Evolutionary conservation across 2,797 vertebrate genomes (phyloP).

Genomic region (Phalanger gymnotis): DNA sequence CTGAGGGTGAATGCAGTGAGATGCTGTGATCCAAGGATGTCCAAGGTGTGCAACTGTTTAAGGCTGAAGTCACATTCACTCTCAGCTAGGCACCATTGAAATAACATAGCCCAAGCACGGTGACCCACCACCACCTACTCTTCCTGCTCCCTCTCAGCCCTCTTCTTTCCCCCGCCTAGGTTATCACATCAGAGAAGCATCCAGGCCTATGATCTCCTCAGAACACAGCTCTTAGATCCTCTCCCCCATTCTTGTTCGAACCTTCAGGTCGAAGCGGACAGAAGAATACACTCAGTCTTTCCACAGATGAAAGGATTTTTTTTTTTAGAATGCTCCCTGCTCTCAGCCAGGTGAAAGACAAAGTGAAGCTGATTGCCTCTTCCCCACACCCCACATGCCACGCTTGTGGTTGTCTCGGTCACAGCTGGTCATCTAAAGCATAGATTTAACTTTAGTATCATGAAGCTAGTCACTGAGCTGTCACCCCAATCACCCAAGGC

Average conservation of each 20-base stretch:
- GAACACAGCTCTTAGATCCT: neutral
- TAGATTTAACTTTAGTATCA: neutral
- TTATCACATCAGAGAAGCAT: slow-evolving; percentile 29
- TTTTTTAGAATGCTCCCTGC: neutral
- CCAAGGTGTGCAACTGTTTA: neutral
- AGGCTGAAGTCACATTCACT: neutral
- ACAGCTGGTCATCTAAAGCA: neutral
- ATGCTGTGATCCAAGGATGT: neutral
- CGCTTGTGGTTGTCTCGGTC: neutral
- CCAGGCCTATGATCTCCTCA: neutral
- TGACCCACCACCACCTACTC: neutral
- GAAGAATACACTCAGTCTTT: neutral
- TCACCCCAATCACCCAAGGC: neutral
- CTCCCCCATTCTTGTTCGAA: neutral
- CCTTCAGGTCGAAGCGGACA: neutral
- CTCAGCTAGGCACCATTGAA: slow-evolving; percentile 9
- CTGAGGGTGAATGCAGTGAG: neutral
- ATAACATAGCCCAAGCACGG: slow-evolving; percentile 3
- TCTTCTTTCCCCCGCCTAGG: neutral
- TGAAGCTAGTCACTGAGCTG: neutral
- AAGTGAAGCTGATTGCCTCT: neutral
- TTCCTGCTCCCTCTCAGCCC: neutral
- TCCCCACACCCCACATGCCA: neutral
- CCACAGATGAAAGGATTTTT: slow-evolving; percentile 11
- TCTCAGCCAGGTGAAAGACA: neutral